Base-by-base conservation (phyloP, 2,797 vertebrate genomes). In the Cossypha polioptera region DNA sequence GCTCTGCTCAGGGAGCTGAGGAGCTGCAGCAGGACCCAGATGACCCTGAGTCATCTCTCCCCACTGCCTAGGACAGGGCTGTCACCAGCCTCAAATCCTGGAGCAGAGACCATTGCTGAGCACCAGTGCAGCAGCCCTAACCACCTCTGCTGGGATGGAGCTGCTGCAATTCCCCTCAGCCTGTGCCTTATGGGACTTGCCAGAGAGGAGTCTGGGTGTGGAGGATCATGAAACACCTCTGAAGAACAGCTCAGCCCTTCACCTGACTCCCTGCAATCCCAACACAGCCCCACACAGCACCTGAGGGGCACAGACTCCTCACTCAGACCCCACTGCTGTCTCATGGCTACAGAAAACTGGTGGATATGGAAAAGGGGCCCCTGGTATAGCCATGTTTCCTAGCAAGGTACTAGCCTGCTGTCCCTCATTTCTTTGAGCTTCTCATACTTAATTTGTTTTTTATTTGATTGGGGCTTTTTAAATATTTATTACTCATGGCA, bases 401-500 rank as follows among this genome's bases (percentile, higher is more conserved):
- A 28, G 51, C 58, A 88, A 91, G 75, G 51, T 77, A 42, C 7
- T 25, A 65, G 12, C 29, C 75, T 53, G 17, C 55, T 80, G n/a
- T 55, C 76, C 69, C 48, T 88, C 26, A 45, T 91, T 86, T 68
- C 40, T 91, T 84, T 80, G 31, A 20, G 31, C 48, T 83, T 83
- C 87, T 89, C 48, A 42, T 35, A 74, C 35, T 93, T 88, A 67
- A 84, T 92, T 85, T 82, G 62, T 9, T 71, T 92, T 93, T 86
- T 47, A 72, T 91, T 87, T 82, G 43, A 87, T 75, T 83, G n/a
- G 9, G 0, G 13, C 53, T 75, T 66, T 67, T 83, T 20, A 11
- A 81, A 58, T 80, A 86, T 91, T 94, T 92, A 93, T 94, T 89
- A 92, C 82, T 93, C 40, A 24, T 36, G 33, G 51, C 66, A 91